Conservation (phyloP, 2,113 vertebrate genomes). For the Platycercus adscitus region DNA sequence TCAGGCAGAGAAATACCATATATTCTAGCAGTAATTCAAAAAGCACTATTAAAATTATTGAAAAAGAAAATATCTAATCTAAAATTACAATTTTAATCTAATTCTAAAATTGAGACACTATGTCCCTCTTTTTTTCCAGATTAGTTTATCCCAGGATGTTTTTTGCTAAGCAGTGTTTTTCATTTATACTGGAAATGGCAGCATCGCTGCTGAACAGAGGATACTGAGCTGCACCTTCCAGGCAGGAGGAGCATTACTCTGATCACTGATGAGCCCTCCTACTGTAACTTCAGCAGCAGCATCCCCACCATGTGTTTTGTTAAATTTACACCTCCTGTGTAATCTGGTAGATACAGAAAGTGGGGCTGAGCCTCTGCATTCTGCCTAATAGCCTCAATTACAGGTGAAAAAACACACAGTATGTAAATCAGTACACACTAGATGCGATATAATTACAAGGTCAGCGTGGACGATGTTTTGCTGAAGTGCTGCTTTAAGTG, state of each 20-base stretch:
- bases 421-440: conserved; percentile 66
- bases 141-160: neutral
- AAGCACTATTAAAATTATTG: neutral
- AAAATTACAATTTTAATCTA: neutral
- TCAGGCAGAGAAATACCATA: neutral
- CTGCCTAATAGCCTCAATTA: conserved; percentile 71
- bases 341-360: conserved; percentile 15
- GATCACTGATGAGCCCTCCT: neutral
- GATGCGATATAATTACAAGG: conserved; percentile 71
- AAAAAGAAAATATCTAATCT: neutral
- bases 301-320: neutral
- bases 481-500: conserved; percentile 70
- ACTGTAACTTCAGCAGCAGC: neutral
- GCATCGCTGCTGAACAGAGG: neutral
- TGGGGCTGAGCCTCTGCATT: conserved; percentile 38
- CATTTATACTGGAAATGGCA: neutral
- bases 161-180: neutral
- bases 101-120: neutral
- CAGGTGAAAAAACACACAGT: conserved; percentile 57
- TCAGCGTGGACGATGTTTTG: conserved; percentile 61
- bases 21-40: neutral
- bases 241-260: neutral
- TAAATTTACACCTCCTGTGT: conserved; percentile 19
- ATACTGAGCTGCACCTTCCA: neutral
- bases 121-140: neutral